Percentiles rank a stretch among this genome's conserved stretches.
Evolutionary conservation across 2,797 vertebrate species (phyloP).

Genomic region (Moxostoma hubbsi): DNA sequence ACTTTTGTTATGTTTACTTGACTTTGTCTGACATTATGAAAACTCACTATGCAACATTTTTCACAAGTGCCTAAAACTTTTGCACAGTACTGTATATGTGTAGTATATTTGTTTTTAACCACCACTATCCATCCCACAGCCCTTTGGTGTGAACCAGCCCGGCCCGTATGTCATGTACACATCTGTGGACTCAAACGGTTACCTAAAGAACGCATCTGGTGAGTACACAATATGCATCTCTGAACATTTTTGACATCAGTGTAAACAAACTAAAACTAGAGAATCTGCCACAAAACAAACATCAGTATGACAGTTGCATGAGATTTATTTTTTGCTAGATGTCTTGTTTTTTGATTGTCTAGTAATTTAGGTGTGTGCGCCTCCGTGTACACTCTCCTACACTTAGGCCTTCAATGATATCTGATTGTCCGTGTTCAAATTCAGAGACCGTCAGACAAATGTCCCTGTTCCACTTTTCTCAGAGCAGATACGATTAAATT

Average conservation of each 20-base stretch:
- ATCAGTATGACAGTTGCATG: background rate
- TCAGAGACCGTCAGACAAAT: background rate
- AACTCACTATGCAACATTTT: too few species aligned
- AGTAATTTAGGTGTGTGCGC: background rate
- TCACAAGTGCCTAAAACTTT: too few species aligned
- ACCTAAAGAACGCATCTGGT: constrained; percentile 96
- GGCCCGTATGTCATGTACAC: constrained; percentile 98
- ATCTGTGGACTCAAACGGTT: constrained; percentile 92
- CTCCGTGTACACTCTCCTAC: background rate
- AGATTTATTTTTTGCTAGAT: background rate
- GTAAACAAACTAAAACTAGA: background rate
- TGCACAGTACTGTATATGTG: background rate
- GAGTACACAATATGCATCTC: constrained; percentile 58
- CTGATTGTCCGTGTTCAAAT: constrained; percentile 22
- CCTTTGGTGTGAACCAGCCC: constrained; percentile 97
- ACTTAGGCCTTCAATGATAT: background rate
- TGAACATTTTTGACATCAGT: too few species aligned
- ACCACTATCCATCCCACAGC: constrained; percentile 72
- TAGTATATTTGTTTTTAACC: constrained; percentile 36
- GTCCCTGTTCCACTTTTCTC: constrained; percentile 21
- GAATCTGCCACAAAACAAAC: background rate
- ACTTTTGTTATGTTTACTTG: too few species aligned
- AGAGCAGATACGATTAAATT: constrained; percentile 19
- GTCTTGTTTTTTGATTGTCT: background rate
- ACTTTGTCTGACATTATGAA: too few species aligned